Evolutionary conservation across 2,113 vertebrate species (phyloP).

Genomic region (Calyptomena viridis): DNA sequence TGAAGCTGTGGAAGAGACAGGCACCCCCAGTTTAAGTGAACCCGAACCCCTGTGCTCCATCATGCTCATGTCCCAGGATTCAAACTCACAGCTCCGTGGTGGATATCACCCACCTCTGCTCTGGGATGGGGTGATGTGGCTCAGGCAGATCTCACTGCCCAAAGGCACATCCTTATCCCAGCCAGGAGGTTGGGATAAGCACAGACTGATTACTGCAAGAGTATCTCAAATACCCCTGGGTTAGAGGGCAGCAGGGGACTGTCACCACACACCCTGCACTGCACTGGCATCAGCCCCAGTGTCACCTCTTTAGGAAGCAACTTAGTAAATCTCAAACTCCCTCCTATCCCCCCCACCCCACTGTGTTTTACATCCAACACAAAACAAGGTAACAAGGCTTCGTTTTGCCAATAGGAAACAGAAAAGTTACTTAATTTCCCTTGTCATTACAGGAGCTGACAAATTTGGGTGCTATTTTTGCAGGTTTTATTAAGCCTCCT

Average conservation of each 20-base stretch:
- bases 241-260: background rate
- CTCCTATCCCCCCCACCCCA: rapidly evolving
- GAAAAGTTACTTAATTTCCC: background rate
- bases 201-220: background rate
- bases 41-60: background rate
- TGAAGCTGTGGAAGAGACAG: background rate
- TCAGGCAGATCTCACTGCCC: background rate
- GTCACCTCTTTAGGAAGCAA: rapidly evolving
- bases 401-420: background rate
- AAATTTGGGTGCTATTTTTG: background rate
- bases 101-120: background rate
- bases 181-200: background rate
- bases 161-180: background rate
- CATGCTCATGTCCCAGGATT: rapidly evolving
- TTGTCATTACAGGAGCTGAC: slow-evolving; percentile 13
- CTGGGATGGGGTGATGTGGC: rapidly evolving
- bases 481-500: slow-evolving; percentile 3
- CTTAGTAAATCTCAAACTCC: rapidly evolving
- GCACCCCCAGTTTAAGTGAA: rapidly evolving
- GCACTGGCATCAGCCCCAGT: rapidly evolving
- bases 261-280: rapidly evolving
- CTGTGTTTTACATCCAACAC: rapidly evolving
- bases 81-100: rapidly evolving
- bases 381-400: background rate
- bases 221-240: rapidly evolving